A percentile compares a stretch with the other conserved stretches of the same genome.
Evolutionary conservation across 2,113 vertebrate species (phyloP).

Genomic region (Syrrhaptes paradoxus): DNA sequence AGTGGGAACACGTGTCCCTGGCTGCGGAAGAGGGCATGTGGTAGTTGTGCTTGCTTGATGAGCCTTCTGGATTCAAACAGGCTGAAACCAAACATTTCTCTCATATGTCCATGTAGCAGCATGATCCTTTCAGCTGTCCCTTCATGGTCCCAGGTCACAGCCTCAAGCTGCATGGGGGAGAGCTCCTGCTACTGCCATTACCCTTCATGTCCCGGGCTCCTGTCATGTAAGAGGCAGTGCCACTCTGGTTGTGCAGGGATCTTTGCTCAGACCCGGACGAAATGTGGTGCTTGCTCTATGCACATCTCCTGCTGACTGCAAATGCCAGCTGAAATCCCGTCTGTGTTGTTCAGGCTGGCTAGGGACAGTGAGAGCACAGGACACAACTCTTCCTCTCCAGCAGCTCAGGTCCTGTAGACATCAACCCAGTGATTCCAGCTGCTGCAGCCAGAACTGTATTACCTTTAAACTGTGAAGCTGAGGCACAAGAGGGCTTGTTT

Average conservation of each 20-base stretch:
- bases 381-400: background rate
- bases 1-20: background rate
- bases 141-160: background rate
- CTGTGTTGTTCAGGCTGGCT: background rate
- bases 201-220: background rate
- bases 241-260: background rate
- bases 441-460: background rate
- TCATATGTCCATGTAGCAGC: background rate
- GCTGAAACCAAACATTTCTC: background rate
- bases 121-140: background rate
- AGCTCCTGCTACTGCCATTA: background rate
- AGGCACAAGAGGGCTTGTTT: background rate
- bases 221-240: fast-evolving
- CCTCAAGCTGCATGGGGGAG: fast-evolving
- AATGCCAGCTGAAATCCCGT: background rate
- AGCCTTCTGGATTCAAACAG: background rate
- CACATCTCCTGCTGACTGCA: background rate
- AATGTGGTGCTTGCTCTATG: background rate
- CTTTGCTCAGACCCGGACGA: background rate
- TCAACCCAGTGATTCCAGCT: background rate
- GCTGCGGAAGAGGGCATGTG: background rate
- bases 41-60: background rate
- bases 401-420: background rate
- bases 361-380: background rate
- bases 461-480: background rate